Evolutionary conservation across 1,140 invertebrate species (phyloP), one percentile per base, ranked within the genome.

Genomic region (Drosophila trapezifrons): DNA sequence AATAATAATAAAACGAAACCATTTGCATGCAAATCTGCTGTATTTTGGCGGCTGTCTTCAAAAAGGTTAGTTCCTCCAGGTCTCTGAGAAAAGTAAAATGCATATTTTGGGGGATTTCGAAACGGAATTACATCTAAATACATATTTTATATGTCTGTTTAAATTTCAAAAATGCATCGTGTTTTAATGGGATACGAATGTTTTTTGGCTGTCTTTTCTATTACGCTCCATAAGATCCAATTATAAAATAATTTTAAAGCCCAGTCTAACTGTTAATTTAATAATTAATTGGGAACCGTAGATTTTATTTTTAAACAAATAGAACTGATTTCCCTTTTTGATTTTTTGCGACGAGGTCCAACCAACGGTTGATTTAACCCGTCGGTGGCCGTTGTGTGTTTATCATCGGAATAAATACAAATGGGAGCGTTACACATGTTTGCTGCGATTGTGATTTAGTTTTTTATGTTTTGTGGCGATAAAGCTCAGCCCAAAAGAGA

Each of bases 361-460:
- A 13, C 45, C n/a, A 65, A 65, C 18, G 59, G 20, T 32, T 42
- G 25, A 52, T 35, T 69, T 65, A 65, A 65, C 49, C 65, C 35
- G 45, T 17, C 45, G 25, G n/a, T 29, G 49, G 49, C 18, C 29
- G 18, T 9, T 5, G 49, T 69, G 35, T 10, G 46, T 66, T 65
- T 63, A 69, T 69, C 65, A 69, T 60, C 38, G 40, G 27, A 70
- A 71, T 70, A 20, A 71, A 71, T 35, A 37, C 51, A 57, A 56
- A 40, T 43, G 65, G 42, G 51, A 70, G 65, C 32, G 27, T 71
- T 70, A 71, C 62, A 56, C 64, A 71, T 69, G 64, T 71, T 69
- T 71, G 67, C 22, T 32, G 22, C 51, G 52, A 71, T 70, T 71
- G 35, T 47, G 65, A 40, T 47, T 67, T 45, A 37, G 45, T 47